A percentile compares a stretch with the other conserved stretches of the same genome.
Conservation (phyloP, 2,888 invertebrate species). For the Scrobipalpa costella region DNA sequence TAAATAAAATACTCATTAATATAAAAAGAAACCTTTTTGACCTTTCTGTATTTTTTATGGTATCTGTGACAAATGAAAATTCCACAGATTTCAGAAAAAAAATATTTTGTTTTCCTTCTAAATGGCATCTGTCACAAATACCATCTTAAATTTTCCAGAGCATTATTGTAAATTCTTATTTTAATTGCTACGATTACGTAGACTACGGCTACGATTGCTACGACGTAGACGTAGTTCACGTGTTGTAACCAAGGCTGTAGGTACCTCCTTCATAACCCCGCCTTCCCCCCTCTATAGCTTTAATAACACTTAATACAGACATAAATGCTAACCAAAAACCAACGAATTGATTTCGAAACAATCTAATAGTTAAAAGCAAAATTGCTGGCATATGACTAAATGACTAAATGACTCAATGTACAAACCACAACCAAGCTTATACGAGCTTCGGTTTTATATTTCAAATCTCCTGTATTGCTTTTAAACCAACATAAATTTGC, state of each 20-base stretch:
- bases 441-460: slow-evolving; percentile 44
- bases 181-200: no score
- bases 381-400: slow-evolving; percentile 62
- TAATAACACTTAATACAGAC: slow-evolving; percentile 13
- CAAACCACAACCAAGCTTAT: slow-evolving; percentile 42
- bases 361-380: slow-evolving; percentile 64
- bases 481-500: slow-evolving; percentile 19
- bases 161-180: no score
- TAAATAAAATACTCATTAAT: no score
- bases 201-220: background rate
- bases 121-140: no score
- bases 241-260: background rate
- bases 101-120: no score
- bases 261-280: background rate
- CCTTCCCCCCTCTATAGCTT: background rate
- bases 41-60: no score
- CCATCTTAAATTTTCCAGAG: no score
- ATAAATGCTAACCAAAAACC: slow-evolving; percentile 36
- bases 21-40: no score
- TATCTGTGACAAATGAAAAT: no score
- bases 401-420: slow-evolving; percentile 74
- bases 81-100: no score
- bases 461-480: slow-evolving; percentile 42
- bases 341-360: slow-evolving; percentile 46
- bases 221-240: background rate